Conservation (phyloP, 2,797 vertebrate species). For the Oreortyx pictus region DNA sequence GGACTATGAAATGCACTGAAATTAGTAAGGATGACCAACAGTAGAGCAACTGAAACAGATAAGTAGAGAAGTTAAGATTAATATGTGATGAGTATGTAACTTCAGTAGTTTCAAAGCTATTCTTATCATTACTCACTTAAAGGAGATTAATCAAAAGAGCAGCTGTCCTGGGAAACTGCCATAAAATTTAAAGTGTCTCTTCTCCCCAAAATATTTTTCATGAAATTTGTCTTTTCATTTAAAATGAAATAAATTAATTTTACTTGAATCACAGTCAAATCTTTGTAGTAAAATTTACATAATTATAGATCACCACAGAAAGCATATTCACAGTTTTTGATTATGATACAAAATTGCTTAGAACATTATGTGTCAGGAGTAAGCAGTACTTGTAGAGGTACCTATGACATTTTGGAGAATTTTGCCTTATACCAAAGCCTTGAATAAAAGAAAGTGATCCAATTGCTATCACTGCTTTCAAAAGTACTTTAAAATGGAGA, state of each 20-base stretch:
- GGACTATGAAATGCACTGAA: neutral
- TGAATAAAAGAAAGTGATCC: neutral
- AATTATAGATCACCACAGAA: neutral
- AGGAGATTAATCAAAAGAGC: neutral
- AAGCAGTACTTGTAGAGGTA: neutral
- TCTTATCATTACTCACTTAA: neutral
- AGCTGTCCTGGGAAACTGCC: neutral
- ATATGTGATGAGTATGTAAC: neutral
- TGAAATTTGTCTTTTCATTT: neutral
- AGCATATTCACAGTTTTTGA: neutral
- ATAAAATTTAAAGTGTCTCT: neutral
- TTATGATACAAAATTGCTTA: neutral
- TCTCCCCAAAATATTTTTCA: neutral
- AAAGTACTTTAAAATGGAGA: neutral
- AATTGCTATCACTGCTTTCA: neutral
- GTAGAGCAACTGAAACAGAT: neutral
- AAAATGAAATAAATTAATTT: constrained; percentile 5
- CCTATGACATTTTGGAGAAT: neutral
- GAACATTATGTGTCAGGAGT: neutral
- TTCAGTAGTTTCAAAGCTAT: neutral
- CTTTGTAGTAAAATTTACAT: neutral
- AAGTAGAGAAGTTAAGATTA: neutral
- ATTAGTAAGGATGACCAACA: neutral
- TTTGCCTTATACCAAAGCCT: neutral
- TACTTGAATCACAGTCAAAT: constrained; percentile 3